Conservation (phyloP, 2,113 vertebrate genomes). For the Ploceus nigricollis region DNA sequence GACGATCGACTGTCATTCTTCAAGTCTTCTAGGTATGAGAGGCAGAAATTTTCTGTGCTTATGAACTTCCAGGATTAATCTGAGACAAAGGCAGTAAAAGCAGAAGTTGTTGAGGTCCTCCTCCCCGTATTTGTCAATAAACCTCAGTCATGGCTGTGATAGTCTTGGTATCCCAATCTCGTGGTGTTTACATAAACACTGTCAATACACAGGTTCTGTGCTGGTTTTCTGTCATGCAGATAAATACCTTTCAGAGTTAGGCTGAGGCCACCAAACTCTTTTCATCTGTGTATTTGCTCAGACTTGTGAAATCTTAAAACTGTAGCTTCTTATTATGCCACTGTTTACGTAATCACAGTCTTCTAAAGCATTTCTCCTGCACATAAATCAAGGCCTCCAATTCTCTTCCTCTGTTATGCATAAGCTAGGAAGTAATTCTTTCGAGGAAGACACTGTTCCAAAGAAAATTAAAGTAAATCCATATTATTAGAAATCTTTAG, state of each 20-base stretch:
- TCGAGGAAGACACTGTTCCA: not conserved
- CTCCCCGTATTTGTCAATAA: not conserved
- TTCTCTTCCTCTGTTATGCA: not conserved
- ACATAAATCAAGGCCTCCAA: not conserved
- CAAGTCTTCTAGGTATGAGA: not conserved
- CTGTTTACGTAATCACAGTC: not conserved
- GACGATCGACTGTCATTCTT: not conserved
- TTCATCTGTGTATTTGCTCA: not conserved
- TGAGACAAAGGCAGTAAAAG: not conserved
- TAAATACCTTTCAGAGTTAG: not conserved
- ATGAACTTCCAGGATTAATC: not conserved
- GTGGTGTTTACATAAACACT: not conserved
- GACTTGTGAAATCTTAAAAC: not conserved
- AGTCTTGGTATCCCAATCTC: not conserved
- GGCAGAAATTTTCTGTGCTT: not conserved
- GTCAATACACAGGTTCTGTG: not conserved
- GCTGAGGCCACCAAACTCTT: not conserved
- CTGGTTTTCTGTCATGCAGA: not conserved
- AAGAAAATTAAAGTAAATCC: not conserved
- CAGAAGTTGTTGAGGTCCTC: not conserved
- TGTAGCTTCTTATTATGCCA: not conserved
- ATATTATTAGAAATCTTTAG: not conserved
- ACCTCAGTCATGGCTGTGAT: not conserved
- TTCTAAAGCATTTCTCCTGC: not conserved
- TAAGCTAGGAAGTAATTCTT: not conserved